Evolutionary conservation across 2,888 invertebrate genomes (phyloP).

Genomic region (Microplitis deprimator): DNA sequence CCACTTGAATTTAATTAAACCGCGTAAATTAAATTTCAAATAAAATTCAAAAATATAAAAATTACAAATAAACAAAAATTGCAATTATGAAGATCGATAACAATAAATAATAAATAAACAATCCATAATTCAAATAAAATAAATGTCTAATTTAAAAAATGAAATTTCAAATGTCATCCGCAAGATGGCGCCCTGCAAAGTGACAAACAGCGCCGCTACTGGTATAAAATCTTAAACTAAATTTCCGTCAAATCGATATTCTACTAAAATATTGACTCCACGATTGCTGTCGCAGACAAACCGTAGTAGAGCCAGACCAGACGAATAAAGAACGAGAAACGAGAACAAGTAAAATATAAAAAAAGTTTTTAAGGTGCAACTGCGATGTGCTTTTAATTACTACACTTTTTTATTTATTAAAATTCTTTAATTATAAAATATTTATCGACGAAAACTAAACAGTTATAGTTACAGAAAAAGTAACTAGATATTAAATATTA

Average conservation of each 20-base stretch:
- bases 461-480: neutral
- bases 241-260: slow-evolving; percentile 69
- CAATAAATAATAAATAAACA: too few relatives aligned
- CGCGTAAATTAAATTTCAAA: neutral
- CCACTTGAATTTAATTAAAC: neutral
- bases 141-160: neutral
- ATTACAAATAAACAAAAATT: too few relatives aligned
- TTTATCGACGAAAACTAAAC: too few relatives aligned
- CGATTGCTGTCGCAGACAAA: slow-evolving; percentile 54
- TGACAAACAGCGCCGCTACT: slow-evolving; percentile 49
- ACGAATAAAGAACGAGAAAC: slow-evolving; percentile 46
- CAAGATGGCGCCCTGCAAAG: neutral
- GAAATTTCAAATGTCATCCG: neutral
- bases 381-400: neutral
- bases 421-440: too few relatives aligned
- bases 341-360: slow-evolving; percentile 34
- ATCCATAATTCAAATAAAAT: too few relatives aligned
- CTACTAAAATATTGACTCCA: slow-evolving; percentile 70
- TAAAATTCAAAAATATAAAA: too few relatives aligned
- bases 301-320: slow-evolving; percentile 51
- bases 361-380: neutral
- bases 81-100: too few relatives aligned
- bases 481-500: slow-evolving; percentile 33
- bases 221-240: slow-evolving; percentile 55
- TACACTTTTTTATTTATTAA: neutral